Percentiles rank a stretch among this genome's conserved stretches.
Conservation (phyloP, 2,888 invertebrate species). For the Cheiracanthium punctorium region DNA sequence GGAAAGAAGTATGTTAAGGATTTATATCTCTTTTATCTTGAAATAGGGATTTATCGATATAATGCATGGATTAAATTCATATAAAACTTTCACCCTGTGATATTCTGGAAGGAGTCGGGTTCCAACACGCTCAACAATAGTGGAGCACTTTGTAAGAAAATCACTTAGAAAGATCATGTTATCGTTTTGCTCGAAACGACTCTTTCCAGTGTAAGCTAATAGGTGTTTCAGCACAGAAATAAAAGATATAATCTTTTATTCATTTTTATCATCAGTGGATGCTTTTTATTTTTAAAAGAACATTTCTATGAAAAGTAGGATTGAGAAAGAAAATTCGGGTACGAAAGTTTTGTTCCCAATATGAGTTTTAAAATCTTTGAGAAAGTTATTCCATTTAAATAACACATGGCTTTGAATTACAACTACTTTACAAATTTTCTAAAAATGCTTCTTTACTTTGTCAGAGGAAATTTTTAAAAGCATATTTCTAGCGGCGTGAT, state of each 20-base stretch:
- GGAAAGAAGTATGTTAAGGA: background rate
- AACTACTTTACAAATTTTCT: no score
- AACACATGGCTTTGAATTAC: no score
- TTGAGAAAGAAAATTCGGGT: no score
- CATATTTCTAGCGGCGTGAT: no score
- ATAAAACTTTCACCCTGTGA: background rate
- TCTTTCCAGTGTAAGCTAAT: background rate
- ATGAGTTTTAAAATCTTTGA: no score
- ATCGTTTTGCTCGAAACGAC: background rate
- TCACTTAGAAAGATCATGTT: slow-evolving; percentile 13
- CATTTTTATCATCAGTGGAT: no score
- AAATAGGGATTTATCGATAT: background rate
- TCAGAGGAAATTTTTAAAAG: no score
- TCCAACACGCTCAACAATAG: background rate
- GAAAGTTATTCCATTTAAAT: no score
- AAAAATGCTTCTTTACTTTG: no score
- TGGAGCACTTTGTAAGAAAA: background rate
- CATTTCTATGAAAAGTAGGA: no score
- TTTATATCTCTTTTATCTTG: slow-evolving; percentile 1
- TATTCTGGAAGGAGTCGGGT: background rate
- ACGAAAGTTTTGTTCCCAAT: no score
- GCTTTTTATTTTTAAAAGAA: no score
- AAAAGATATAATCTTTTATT: background rate
- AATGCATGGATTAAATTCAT: slow-evolving; percentile 6
- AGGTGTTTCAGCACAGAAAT: background rate